Evolutionary conservation across 2,113 vertebrate species (phyloP), one percentile per base, ranked within the genome.

Genomic region (Aythya baeri): DNA sequence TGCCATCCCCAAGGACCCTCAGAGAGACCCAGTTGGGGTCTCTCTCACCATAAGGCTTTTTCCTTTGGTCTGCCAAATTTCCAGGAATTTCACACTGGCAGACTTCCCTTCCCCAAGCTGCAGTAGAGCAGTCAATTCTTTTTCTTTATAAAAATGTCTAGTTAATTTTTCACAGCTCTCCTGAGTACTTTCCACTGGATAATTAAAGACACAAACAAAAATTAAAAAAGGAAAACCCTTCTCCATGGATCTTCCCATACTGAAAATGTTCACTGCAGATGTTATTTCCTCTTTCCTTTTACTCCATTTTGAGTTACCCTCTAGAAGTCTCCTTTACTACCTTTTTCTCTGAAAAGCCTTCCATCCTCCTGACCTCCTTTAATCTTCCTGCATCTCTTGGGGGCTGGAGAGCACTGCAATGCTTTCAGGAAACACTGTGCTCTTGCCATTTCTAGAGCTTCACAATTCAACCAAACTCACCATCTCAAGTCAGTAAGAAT

Each of bases 1-100:
- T 43, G 44, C 67, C 16, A 54, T 13, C 16, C 15, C 4, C 18
- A 55, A 36, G 61, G 63, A 50, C 41, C 25, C 62, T 59, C 4
- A 61, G 55, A 34, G 13, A 83, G 3, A 6, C 13, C 17, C 34
- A 83, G 3, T 0, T 55, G 9, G 14, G 8, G 5, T 23, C 55
- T 65, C 61, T 88, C 49, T 68, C 32, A 43, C 21, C 8, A 15
- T 52, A 50, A 70, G 8, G 8, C 6, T 78, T 71, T 82, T 93
- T 54, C 31, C 31, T 68, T 65, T 34, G 5, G 7, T 65, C 52
- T 86, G 10, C 18, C 73, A 34, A 25, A 11, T 54, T 58, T 75
- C 57, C 67, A 91, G 63, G 52, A 46, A 66, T 75, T 83, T 74
- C 62, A 62, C 21, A 32, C 21, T 36, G 36, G 49, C 55, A 83